Conservation (phyloP, 92 coral and sea anemone genomes). For the Zoanthus solanderi region DNA sequence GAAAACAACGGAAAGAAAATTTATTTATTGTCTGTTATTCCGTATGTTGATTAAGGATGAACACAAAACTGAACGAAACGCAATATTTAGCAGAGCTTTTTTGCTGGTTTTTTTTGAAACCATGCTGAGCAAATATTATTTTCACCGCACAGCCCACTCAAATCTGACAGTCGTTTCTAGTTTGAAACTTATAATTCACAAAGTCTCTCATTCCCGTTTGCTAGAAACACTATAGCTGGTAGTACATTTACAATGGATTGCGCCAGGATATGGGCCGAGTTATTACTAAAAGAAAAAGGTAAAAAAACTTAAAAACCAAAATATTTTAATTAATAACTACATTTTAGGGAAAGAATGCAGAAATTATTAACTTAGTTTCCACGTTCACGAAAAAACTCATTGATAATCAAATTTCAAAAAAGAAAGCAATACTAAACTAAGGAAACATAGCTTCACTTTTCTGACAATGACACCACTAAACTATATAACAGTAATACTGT, state of each 20-base stretch:
- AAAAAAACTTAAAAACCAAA: too few species aligned
- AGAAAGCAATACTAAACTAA: too few species aligned
- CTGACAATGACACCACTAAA: too few species aligned
- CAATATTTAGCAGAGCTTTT: not conserved
- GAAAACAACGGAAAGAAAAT: slow-evolving; percentile 1
- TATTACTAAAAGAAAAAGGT: not conserved
- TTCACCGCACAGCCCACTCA: not conserved
- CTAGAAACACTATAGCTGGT: not conserved
- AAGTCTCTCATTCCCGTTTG: not conserved
- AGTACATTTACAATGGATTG: not conserved
- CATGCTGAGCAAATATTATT: not conserved
- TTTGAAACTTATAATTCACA: not conserved
- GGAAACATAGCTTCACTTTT: too few species aligned
- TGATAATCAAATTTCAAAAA: too few species aligned
- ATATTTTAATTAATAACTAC: too few species aligned
- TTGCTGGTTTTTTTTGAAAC: not conserved
- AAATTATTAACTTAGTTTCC: too few species aligned
- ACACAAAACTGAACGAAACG: not conserved
- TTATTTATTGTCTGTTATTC: not conserved
- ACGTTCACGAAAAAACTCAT: too few species aligned
- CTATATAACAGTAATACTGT: too few species aligned
- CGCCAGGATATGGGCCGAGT: not conserved
- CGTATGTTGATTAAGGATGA: not conserved
- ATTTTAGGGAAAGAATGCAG: too few species aligned
- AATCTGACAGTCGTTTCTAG: not conserved